Evolutionary conservation across 2,797 vertebrate genomes (phyloP).

Genomic region (Squalus acanthias): DNA sequence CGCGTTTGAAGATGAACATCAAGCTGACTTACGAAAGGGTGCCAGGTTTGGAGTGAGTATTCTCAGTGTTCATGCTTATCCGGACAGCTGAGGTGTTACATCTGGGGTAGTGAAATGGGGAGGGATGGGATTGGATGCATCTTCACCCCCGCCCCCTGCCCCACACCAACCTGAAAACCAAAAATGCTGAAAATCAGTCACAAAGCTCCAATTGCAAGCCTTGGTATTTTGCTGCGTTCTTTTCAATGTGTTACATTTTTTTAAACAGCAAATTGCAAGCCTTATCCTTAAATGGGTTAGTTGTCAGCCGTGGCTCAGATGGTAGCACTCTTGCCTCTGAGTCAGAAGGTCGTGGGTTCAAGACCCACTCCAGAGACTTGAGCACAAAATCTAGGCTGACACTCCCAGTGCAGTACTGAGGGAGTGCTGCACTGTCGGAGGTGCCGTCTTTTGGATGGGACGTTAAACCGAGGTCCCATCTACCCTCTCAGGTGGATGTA

Average conservation of each 20-base stretch:
- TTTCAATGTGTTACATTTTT: background rate
- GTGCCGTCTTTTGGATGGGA: background rate
- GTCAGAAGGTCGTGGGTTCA: background rate
- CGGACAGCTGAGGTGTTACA: background rate
- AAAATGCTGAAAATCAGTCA: background rate
- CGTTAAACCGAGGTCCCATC: background rate
- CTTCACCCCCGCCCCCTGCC: background rate
- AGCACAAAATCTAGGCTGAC: background rate
- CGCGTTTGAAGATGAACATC: conserved; percentile 49
- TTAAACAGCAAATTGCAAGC: background rate
- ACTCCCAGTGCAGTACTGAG: background rate
- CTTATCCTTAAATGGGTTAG: background rate
- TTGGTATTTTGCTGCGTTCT: background rate
- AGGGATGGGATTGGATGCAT: background rate
- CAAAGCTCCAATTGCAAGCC: background rate
- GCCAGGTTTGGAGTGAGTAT: conserved; percentile 49
- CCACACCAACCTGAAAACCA: too few species aligned
- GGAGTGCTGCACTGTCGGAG: background rate
- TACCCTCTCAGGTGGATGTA: background rate
- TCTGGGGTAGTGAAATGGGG: background rate
- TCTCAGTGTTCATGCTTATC: background rate
- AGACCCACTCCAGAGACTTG: background rate
- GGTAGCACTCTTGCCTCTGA: too few species aligned
- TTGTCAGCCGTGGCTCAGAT: background rate
- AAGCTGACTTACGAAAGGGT: conserved; percentile 47